Conservation (phyloP, 2,797 vertebrate species). For the Zenarchopterus dispar region DNA sequence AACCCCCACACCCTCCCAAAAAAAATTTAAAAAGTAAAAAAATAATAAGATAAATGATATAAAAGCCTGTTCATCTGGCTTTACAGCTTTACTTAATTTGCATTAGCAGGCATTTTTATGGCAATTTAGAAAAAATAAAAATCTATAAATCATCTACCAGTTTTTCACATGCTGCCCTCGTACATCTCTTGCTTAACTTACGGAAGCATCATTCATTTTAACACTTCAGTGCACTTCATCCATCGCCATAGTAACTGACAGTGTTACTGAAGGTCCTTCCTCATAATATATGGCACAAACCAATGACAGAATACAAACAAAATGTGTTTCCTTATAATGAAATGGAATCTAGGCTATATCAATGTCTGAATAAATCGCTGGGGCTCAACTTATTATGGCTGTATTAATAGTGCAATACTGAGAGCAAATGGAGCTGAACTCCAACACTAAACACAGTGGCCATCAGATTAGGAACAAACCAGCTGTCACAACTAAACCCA, state of each 20-base stretch:
- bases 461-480: constrained; percentile 14
- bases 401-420: constrained; percentile 44
- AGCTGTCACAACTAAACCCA: constrained; percentile 26
- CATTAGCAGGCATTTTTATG: too few relatives aligned
- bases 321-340: constrained; percentile 47
- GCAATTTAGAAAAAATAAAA: too few relatives aligned
- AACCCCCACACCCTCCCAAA: too few relatives aligned
- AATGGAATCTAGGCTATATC: constrained; percentile 41
- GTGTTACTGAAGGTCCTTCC: constrained; percentile 23
- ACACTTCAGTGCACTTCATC: constrained; percentile 32
- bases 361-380: constrained; percentile 40
- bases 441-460: not conserved
- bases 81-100: too few relatives aligned
- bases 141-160: not conserved
- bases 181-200: constrained; percentile 11
- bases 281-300: constrained; percentile 26
- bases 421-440: constrained; percentile 43
- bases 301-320: constrained; percentile 38
- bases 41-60: too few relatives aligned
- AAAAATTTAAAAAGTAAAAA: too few relatives aligned
- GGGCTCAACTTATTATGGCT: constrained; percentile 39
- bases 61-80: too few relatives aligned
- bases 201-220: constrained; percentile 17
- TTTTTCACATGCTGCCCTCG: not conserved
- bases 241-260: constrained; percentile 42